Percentiles rank a stretch among this genome's conserved stretches.
Conservation (phyloP, 2,113 vertebrate genomes). For the Protobothrops flavoviridis region DNA sequence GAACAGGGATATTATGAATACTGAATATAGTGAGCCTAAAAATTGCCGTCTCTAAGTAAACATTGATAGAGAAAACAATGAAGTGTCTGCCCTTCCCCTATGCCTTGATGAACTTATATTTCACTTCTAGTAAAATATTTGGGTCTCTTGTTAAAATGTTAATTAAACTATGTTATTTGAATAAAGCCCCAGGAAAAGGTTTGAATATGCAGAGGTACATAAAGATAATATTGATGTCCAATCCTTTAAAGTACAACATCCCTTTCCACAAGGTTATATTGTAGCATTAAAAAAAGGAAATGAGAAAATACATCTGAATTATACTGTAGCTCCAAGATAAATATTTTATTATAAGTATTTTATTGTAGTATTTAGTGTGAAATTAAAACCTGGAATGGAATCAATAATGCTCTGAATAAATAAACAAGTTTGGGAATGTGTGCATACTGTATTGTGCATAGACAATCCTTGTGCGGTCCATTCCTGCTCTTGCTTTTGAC, state of each 20-base stretch:
- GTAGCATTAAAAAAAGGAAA: not conserved
- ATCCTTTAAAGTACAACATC: not conserved
- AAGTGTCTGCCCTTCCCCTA: not conserved
- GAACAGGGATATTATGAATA: not conserved
- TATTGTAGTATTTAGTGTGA: not conserved
- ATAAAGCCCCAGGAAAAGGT: not conserved
- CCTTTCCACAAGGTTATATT: not conserved
- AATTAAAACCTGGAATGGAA: not conserved
- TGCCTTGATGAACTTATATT: not conserved
- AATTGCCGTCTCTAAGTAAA: not conserved
- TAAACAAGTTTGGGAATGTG: not conserved
- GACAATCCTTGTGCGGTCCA: not conserved
- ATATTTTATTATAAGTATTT: not conserved
- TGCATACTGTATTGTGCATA: not conserved
- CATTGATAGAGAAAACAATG: not conserved
- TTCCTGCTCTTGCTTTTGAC: not conserved
- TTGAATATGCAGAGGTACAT: not conserved
- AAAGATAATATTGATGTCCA: not conserved
- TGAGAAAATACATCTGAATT: not conserved
- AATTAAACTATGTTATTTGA: not conserved
- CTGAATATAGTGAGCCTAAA: not conserved
- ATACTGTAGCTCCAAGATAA: too few relatives aligned
- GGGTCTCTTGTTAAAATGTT: not conserved
- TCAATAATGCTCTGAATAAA: not conserved
- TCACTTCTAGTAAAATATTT: not conserved